Conservation (phyloP, 2,113 vertebrate species). For the Okapia johnstoni region DNA sequence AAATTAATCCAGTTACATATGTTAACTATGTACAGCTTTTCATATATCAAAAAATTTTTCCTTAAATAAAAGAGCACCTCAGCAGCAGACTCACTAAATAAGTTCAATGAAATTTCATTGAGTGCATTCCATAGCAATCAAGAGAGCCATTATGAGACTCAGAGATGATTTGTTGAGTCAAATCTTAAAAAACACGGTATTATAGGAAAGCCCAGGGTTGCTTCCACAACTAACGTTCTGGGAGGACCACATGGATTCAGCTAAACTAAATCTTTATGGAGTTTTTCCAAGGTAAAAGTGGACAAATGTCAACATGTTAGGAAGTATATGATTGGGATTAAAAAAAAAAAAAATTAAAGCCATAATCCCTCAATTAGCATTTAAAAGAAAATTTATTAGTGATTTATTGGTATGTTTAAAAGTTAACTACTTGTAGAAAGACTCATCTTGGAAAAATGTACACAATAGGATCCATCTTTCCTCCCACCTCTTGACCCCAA, state of each 20-base stretch:
- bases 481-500: fast-evolving
- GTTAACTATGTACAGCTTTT: neutral
- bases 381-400: neutral
- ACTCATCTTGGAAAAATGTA: neutral
- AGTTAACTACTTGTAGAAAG: neutral
- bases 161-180: neutral
- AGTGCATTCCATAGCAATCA: neutral
- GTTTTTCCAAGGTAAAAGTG: neutral
- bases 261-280: neutral
- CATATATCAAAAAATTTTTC: neutral
- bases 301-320: neutral
- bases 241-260: neutral
- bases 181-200: neutral
- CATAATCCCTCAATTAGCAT: neutral
- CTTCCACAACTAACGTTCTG: neutral
- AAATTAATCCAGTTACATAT: neutral
- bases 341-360: neutral
- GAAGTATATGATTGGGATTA: neutral
- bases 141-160: neutral
- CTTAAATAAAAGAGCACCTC: neutral
- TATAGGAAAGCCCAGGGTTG: neutral
- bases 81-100: neutral
- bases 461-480: neutral
- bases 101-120: neutral
- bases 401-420: neutral